phyloP scores from a whole-genome alignment of 2,888 invertebrate genomes.

The Drosophila suboccidentalis region DNA sequence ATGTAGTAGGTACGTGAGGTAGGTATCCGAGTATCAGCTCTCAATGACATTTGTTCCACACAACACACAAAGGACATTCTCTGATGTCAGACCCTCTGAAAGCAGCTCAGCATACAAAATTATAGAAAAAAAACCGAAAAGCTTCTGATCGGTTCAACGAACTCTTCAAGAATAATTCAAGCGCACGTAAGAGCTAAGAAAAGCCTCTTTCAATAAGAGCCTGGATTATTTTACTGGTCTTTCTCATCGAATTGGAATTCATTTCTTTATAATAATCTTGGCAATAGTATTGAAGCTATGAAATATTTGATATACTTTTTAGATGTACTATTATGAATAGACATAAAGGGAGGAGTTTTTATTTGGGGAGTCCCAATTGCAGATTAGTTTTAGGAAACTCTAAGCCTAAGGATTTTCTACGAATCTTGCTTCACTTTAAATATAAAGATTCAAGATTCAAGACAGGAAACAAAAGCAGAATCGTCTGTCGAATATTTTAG shows the following conservation, averaged over 20 bases:
- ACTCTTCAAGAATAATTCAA: constrained; percentile 43
- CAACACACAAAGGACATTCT: constrained; percentile 71
- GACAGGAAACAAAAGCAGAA: too few species aligned
- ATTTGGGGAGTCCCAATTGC: background rate
- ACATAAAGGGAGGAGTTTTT: background rate
- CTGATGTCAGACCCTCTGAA: constrained; percentile 31
- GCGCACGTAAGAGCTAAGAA: constrained; percentile 41
- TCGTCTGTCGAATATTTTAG: too few species aligned
- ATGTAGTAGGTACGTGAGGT: constrained; percentile 37
- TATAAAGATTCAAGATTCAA: too few species aligned
- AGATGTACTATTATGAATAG: background rate
- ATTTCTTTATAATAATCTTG: background rate
- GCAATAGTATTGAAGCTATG: background rate
- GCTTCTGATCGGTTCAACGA: constrained; percentile 51
- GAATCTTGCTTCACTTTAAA: background rate
- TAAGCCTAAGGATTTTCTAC: background rate
- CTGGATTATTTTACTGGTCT: constrained; percentile 7
- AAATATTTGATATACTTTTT: background rate
- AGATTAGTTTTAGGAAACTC: background rate
- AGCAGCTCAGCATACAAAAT: constrained; percentile 32
- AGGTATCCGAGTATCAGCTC: constrained; percentile 14
- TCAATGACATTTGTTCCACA: constrained; percentile 35
- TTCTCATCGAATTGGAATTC: constrained; percentile 4
- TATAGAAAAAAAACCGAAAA: constrained; percentile 17
- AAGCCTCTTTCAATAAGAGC: constrained; percentile 38